These are phyloP conservation scores for Arrhopalites spinosus DNA, from an alignment of 2,888 invertebrate genomes.

Conservation along the genomic window DNA sequence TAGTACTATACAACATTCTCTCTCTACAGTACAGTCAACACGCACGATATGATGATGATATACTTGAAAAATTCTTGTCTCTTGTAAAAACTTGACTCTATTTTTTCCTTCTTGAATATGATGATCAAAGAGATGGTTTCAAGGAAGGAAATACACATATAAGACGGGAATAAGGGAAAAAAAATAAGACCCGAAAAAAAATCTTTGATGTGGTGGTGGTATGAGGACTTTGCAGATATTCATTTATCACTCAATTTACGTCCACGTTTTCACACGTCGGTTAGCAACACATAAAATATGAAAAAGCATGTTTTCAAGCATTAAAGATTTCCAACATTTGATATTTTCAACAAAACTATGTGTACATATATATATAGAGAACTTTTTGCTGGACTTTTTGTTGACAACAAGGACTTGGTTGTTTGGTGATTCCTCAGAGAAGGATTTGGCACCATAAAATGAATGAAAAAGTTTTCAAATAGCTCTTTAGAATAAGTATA, in stretches of 20 bases:
- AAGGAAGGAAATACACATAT: neutral
- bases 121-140: neutral
- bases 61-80: neutral
- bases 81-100: neutral
- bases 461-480: too few species aligned
- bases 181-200: too few species aligned
- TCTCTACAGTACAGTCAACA: too few species aligned
- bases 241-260: slow-evolving; percentile 32
- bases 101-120: neutral
- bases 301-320: neutral
- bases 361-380: too few species aligned
- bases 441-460: too few species aligned
- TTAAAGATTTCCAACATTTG: slow-evolving; percentile 4
- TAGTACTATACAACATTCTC: too few species aligned
- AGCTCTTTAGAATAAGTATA: too few species aligned
- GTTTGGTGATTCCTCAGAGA: too few species aligned
- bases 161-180: too few species aligned
- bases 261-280: slow-evolving; percentile 8
- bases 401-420: too few species aligned
- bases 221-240: slow-evolving; percentile 15
- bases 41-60: neutral
- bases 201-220: slow-evolving; percentile 21
- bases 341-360: neutral
- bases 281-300: slow-evolving; percentile 5
- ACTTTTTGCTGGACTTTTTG: too few species aligned